Percentiles rank a stretch among this genome's conserved stretches.
phyloP scores from a whole-genome alignment of 2,888 invertebrate species.

The Tenthredo scrophulariae region DNA sequence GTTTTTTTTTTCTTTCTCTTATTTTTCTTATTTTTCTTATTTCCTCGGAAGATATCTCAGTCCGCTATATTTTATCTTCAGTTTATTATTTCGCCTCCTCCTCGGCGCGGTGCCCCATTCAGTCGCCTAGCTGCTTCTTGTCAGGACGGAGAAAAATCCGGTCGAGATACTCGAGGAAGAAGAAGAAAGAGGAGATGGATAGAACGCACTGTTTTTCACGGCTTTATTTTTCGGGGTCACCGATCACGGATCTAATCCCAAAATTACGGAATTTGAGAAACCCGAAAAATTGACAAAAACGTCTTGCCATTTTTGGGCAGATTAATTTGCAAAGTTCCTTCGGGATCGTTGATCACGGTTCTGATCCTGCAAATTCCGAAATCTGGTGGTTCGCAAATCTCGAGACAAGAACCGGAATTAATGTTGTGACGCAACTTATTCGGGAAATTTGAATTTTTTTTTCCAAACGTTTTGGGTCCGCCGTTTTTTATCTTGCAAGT shows the following conservation, averaged over 20 bases:
- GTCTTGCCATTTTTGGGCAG: not conserved
- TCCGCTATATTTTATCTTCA: conserved; percentile 20
- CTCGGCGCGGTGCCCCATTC: not conserved
- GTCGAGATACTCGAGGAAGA: not conserved
- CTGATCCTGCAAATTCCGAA: not conserved
- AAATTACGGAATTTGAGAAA: not conserved
- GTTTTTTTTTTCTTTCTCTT: not conserved
- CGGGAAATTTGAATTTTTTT: not conserved
- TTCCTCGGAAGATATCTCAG: not conserved
- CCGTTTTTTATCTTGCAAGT: not conserved
- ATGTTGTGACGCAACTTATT: not conserved
- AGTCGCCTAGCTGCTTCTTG: not conserved
- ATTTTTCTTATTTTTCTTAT: not conserved
- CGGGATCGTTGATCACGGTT: too few relatives aligned
- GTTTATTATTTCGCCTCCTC: not conserved
- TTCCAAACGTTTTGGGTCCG: not conserved
- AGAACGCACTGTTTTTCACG: not conserved
- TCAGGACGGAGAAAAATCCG: not conserved
- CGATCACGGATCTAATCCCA: not conserved
- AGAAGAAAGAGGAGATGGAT: not conserved
- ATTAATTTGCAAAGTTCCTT: not conserved
- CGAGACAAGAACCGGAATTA: too few relatives aligned
- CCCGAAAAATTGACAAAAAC: not conserved
- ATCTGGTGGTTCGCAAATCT: too few relatives aligned
- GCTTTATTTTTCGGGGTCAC: not conserved